Evolutionary conservation across 2,888 invertebrate species (phyloP).

Genomic region (Callinectes sapidus): DNA sequence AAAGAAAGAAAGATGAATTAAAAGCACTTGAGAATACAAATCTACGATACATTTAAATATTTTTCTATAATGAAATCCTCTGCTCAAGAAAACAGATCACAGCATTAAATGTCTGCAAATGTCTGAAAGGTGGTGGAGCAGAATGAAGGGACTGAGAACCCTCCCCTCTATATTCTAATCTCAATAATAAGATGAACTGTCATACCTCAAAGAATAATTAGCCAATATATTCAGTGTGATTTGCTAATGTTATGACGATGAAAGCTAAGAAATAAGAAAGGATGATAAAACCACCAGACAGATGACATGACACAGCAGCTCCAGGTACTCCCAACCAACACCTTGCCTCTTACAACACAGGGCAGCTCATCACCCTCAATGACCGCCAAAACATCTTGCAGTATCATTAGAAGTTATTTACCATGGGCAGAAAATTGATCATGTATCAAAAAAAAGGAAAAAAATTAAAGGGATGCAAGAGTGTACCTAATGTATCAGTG

Average conservation of each 20-base stretch:
- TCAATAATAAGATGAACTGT: too few species aligned
- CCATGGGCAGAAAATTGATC: not conserved
- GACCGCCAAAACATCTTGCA: not conserved
- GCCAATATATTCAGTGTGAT: not conserved
- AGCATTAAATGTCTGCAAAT: not conserved
- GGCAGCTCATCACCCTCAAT: not conserved
- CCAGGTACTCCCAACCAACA: not conserved
- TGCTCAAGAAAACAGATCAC: not conserved
- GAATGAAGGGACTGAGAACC: too few species aligned
- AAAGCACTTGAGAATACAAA: not conserved
- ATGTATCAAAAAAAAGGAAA: not conserved
- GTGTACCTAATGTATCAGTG: not conserved
- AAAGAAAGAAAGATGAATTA: not conserved
- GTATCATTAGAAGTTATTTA: not conserved
- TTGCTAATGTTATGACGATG: not conserved
- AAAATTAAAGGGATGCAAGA: not conserved
- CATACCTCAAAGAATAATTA: not conserved
- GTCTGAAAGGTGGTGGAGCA: not conserved
- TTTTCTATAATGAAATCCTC: not conserved
- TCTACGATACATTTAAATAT: not conserved
- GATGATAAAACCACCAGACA: not conserved
- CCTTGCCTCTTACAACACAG: not conserved
- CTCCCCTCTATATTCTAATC: too few species aligned
- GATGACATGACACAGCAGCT: not conserved
- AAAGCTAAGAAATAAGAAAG: not conserved